Conservation (phyloP, 2,888 invertebrate species). For the Aphodius granarius region DNA sequence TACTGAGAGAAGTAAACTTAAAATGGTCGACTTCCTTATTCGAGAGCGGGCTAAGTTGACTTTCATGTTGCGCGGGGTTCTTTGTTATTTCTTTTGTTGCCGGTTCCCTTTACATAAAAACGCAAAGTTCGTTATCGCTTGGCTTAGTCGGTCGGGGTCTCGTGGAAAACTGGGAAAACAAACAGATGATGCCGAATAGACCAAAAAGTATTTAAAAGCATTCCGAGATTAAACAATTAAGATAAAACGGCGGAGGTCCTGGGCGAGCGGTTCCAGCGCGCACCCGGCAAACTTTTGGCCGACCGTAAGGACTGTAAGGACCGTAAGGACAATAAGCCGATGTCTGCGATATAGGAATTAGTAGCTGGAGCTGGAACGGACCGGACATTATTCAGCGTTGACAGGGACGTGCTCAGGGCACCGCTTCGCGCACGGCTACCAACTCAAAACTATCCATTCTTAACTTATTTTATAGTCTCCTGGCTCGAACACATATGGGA, state of each 20-base stretch:
- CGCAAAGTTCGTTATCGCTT: constrained; percentile 22
- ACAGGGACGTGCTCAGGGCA: constrained; percentile 31
- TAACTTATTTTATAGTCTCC: constrained; percentile 31
- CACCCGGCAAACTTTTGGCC: constrained; percentile 30
- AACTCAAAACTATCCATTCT: constrained; percentile 32
- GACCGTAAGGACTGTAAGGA: constrained; percentile 27
- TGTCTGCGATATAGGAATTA: constrained; percentile 37
- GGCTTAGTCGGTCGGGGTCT: not conserved
- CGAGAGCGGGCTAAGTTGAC: not conserved
- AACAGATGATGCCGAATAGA: constrained; percentile 38
- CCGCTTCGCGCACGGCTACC: constrained; percentile 25
- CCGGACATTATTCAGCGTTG: constrained; percentile 31
- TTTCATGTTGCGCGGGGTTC: constrained; percentile 4
- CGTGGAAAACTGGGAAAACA: constrained; percentile 28
- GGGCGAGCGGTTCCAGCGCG: constrained; percentile 30
- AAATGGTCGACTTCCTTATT: constrained; percentile 8
- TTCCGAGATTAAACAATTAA: constrained; percentile 50
- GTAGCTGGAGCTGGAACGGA: constrained; percentile 4
- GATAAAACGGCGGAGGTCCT: constrained; percentile 43
- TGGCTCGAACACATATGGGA: constrained; percentile 30
- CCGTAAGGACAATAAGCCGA: constrained; percentile 33
- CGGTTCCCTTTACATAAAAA: constrained; percentile 1
- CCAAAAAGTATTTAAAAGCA: constrained; percentile 52
- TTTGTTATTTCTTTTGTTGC: constrained; percentile 1
- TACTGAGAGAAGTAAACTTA: not conserved